Evolutionary conservation across 2,888 invertebrate genomes (phyloP), one percentile per base, ranked within the genome.

Genomic region (Salpingus planirostris): DNA sequence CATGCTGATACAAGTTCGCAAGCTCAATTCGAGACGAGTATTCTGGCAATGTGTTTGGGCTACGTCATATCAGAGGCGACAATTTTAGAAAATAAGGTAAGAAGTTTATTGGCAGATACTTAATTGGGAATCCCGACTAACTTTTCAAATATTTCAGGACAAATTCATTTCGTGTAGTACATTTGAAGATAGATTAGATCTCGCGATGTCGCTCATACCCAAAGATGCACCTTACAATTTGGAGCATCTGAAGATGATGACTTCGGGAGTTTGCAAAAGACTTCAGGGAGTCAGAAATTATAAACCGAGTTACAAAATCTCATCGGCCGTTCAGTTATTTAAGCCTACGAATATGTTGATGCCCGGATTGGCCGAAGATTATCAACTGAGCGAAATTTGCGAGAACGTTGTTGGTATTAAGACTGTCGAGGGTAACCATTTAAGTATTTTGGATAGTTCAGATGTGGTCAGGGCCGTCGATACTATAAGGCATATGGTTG

Each of bases 391-490:
- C 18, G 18, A 18, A 7, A 7, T 18, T 7, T 7, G 6, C 6
- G 18, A 18, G 18, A 18, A 18, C 8, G 6, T 8, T 18, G 18
- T 18, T 6, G 18, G 8, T 7, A 8, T 18, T 18, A 18, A 18
- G 18, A 18, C 18, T 6, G 6, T 18, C 8, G 18, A 18, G 18
- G 18, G 18, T 6, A 18, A 18, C 18, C 18, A 18, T 8, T 8
- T 18, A 8, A 18, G 6, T 6, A 18, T 18, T 18, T 18, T 18
- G 18, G 18, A 18, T 8, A 18, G 8, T 8, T 8, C 18, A 8
- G 18, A 18, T n/a, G n/a, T n/a, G 28, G 70, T 74, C 1, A 67
- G 14, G 14, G 4, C 4, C 13, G 14, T 14, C 27, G 11, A 11
- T 5, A 23, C n/a, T n/a, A n/a, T n/a, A n/a, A n/a, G n/a, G n/a